These are phyloP conservation scores for Eunapius fragilis DNA, from an alignment of 37 sponge, comb jelly and placozoan genomes.

Conservation along the genomic window DNA sequence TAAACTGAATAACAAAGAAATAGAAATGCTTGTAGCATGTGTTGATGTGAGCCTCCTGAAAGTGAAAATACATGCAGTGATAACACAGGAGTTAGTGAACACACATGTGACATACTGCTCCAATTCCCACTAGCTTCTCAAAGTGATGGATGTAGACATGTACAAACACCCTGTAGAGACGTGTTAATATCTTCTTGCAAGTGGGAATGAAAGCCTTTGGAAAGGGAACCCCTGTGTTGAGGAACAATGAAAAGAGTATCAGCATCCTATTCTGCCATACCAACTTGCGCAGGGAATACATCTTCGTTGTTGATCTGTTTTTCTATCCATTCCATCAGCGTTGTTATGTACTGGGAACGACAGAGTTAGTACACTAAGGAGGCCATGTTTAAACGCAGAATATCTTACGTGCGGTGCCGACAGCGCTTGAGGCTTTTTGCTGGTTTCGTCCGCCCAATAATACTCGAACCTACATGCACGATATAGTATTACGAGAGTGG, in stretches of 20 bases:
- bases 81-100: background rate
- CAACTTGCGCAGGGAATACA: constrained; percentile 76
- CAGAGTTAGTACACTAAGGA: background rate
- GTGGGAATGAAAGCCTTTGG: constrained; percentile 78
- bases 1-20: constrained; percentile 81
- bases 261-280: constrained; percentile 31
- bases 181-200: constrained; percentile 91
- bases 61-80: background rate
- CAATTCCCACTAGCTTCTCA: constrained; percentile 80
- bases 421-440: constrained; percentile 84
- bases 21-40: constrained; percentile 95
- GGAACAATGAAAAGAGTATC: background rate
- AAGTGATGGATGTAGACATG: constrained; percentile 97
- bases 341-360: constrained; percentile 66
- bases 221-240: constrained; percentile 70
- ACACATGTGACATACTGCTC: constrained; percentile 69
- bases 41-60: constrained; percentile 91
- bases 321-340: constrained; percentile 91
- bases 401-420: constrained; percentile 64
- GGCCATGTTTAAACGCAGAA: background rate
- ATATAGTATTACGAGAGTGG: background rate
- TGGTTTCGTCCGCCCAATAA: constrained; percentile 90
- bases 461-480: constrained; percentile 68
- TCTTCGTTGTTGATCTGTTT: constrained; percentile 77
- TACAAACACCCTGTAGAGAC: constrained; percentile 91